phyloP scores from a whole-genome alignment of 2,113 vertebrate genomes.

The Gallinago paraguaiae region DNA sequence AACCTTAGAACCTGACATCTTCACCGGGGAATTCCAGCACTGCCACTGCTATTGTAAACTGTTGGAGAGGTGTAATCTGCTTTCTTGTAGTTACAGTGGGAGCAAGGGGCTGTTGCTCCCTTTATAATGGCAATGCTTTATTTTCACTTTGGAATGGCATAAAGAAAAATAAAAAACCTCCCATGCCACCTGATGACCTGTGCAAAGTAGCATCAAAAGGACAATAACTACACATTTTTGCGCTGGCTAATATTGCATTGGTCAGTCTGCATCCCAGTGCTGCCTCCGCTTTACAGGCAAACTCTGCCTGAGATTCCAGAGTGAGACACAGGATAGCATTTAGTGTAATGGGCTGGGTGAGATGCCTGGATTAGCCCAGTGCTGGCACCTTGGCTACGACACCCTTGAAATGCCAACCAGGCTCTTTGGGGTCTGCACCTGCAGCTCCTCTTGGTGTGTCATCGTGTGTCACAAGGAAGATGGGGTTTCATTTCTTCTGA shows the following conservation, averaged over 20 bases:
- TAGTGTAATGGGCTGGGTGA: not conserved
- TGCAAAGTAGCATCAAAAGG: not conserved
- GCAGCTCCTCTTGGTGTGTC: not conserved
- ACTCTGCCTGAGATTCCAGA: not conserved
- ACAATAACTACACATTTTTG: not conserved
- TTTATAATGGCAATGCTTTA: not conserved
- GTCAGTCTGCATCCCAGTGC: not conserved
- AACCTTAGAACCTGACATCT: not conserved
- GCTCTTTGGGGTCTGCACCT: not conserved
- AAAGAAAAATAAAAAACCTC: not conserved
- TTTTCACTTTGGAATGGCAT: not conserved
- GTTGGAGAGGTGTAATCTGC: not conserved
- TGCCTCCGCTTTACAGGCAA: accelerated
- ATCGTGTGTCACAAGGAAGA: accelerated
- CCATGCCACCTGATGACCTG: not conserved
- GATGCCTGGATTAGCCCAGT: not conserved
- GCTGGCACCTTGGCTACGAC: not conserved
- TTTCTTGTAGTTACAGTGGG: not conserved
- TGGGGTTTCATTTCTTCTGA: not conserved
- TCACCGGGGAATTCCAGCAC: not conserved
- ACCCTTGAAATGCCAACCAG: not conserved
- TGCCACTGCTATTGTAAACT: not conserved
- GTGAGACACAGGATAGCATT: not conserved
- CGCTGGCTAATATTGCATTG: not conserved
- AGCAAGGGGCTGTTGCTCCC: not conserved